A percentile compares a stretch with the other conserved stretches of the same genome.
Conservation (phyloP, 2,113 vertebrate species). For the Parotia lawesii region DNA sequence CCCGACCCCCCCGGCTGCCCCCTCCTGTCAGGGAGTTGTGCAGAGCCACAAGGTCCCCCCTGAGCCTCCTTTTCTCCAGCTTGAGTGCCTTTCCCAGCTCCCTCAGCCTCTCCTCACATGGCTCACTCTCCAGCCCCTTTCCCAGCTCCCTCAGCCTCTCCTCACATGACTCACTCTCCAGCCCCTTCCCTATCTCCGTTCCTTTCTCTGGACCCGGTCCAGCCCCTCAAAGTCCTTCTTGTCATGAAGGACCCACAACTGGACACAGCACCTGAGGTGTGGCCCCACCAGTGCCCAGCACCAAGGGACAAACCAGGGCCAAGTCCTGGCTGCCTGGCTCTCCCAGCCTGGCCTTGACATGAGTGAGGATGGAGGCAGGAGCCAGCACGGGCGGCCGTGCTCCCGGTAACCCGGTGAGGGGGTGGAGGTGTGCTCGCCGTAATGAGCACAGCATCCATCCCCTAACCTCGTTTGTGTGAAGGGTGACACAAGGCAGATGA, state of each 20-base stretch:
- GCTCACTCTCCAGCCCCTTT: neutral
- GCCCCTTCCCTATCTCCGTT: rapidly evolving
- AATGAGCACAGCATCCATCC: neutral
- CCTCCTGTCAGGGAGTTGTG: neutral
- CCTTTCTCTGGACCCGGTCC: rapidly evolving
- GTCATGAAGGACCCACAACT: neutral
- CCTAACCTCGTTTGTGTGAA: conserved; percentile 56
- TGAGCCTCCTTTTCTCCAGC: neutral
- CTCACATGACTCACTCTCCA: neutral
- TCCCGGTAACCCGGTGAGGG: neutral
- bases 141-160: neutral
- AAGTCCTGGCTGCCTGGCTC: neutral
- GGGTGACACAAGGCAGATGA: conserved; percentile 65
- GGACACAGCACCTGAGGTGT: neutral
- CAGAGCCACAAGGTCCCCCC: neutral
- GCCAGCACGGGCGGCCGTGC: rapidly evolving
- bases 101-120: neutral
- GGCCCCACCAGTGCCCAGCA: neutral
- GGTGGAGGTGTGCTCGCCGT: neutral
- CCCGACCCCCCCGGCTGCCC: rapidly evolving
- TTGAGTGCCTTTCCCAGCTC: neutral
- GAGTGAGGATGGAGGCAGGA: neutral
- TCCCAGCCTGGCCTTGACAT: neutral
- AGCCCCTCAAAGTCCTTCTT: neutral
- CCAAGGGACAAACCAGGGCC: neutral